Evolutionary conservation across 2,113 vertebrate genomes (phyloP), one percentile per base, ranked within the genome.

Genomic region (Gallinago jamesoni): DNA sequence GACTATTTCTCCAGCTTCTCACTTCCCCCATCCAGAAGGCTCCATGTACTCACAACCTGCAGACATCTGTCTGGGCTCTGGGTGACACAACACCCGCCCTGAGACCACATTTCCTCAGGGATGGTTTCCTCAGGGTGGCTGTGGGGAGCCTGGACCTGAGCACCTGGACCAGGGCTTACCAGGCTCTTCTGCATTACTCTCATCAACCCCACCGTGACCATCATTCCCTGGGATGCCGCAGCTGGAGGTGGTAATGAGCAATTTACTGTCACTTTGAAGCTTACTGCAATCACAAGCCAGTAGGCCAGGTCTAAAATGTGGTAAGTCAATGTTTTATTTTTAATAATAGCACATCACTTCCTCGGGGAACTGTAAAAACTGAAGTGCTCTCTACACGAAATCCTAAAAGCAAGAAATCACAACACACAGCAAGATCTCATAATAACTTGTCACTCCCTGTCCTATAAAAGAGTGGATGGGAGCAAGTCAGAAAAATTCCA

Each of bases 311-410:
- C 88, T 92, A 33, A 56, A 86, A 77, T 22, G 78, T 43, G 59
- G 7, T 39, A 23, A 59, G 64, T 73, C 92, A 70, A 60, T 59
- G 70, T 59, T 92, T 96, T 95, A 37, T 76, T 86, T 74, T 90
- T 70, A 91, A 64, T 91, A 94, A 88, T 20, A 1, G 76, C 75
- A n/a, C 79, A 88, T 74, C 75, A 27, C 82, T 73, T 91, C 94
- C 90, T 96, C 9, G 8, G 92, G 87, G 92, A 94, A 80, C 90
- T 62, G 75, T 87, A 94, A 85, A 84, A 87, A 76, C 82, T 67
- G n/a, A 87, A 92, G 81, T 14, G 37, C 67, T 75, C 79, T 83
- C 90, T 25, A 15, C 87, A 56, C 1, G 0, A 83, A 93, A 47
- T 57, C 78, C 86, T 47, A 24, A 93, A 73, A 90, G 90, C 90